These are phyloP conservation scores for Urosaurus nigricauda DNA, from an alignment of 2,797 vertebrate genomes.

Conservation along the genomic window DNA sequence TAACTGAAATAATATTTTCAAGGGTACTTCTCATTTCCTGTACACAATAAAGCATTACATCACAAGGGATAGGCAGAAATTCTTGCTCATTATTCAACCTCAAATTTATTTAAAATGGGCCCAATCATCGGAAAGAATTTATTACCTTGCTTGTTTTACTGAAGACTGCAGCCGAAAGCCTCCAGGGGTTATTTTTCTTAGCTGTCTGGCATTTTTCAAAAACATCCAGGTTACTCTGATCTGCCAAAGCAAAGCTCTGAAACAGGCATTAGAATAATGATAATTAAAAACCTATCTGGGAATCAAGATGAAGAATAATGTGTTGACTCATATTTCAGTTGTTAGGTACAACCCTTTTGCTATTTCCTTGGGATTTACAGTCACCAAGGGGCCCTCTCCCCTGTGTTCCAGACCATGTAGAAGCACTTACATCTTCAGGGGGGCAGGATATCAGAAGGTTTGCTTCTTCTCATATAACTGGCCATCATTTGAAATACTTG, in stretches of 20 bases:
- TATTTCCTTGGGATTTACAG: neutral
- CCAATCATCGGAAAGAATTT: conserved; percentile 17
- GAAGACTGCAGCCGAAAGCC: conserved; percentile 6
- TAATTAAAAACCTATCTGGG: conserved; percentile 22
- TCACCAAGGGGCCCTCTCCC: neutral
- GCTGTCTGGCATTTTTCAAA: neutral
- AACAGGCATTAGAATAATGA: too few species aligned
- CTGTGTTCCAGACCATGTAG: neutral
- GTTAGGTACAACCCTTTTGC: neutral
- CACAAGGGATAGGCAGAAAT: conserved; percentile 39
- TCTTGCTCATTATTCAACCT: conserved; percentile 37
- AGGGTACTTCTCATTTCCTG: conserved; percentile 32
- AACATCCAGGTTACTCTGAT: conserved; percentile 34
- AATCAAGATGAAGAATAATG: conserved; percentile 12
- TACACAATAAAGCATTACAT: conserved; percentile 46
- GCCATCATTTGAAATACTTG: neutral
- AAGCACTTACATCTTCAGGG: neutral
- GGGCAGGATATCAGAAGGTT: neutral
- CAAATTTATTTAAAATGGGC: conserved; percentile 45
- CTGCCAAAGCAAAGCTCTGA: neutral
- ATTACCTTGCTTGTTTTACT: conserved; percentile 34
- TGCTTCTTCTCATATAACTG: neutral
- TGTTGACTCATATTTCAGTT: conserved; percentile 4
- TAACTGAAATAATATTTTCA: conserved; percentile 50
- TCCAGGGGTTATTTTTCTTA: neutral